These are phyloP conservation scores for Apodemus speciosus DNA, from an alignment of 2,113 vertebrate species.

Conservation along the genomic window DNA sequence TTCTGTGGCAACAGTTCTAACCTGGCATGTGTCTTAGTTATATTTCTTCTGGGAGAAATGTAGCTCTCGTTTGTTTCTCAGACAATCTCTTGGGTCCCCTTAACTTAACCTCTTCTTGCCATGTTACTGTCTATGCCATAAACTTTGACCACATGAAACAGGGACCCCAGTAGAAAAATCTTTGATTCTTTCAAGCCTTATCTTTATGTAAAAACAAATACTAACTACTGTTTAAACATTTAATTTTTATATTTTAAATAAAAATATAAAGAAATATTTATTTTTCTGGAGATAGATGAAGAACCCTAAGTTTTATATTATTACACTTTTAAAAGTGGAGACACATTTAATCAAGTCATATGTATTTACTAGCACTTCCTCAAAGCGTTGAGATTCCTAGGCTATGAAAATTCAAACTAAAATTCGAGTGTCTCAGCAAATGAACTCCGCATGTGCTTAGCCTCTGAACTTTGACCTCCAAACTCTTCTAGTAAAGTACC, in stretches of 20 bases:
- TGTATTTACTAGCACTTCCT: slow-evolving; percentile 19
- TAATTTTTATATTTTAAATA: not conserved
- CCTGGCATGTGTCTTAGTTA: not conserved
- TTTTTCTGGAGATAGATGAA: not conserved
- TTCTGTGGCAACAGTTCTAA: not conserved
- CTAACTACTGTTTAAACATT: not conserved
- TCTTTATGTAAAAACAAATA: not conserved
- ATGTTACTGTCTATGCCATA: not conserved
- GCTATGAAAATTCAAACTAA: slow-evolving; percentile 41
- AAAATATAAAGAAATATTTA: not conserved
- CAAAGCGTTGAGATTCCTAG: slow-evolving; percentile 8
- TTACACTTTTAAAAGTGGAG: not conserved
- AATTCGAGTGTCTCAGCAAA: slow-evolving; percentile 47
- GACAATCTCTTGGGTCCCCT: accelerated
- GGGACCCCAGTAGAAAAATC: not conserved
- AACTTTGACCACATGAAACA: not conserved
- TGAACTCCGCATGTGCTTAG: slow-evolving; percentile 48
- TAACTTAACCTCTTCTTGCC: not conserved
- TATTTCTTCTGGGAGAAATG: not conserved
- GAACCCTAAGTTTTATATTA: slow-evolving; percentile 23
- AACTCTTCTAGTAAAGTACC: not conserved
- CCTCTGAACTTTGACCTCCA: not conserved
- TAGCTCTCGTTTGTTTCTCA: not conserved
- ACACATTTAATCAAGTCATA: not conserved
- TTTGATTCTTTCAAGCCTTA: not conserved